Evolutionary conservation across 2,113 vertebrate genomes (phyloP).

Genomic region (Gasterosteus aculeatus): DNA sequence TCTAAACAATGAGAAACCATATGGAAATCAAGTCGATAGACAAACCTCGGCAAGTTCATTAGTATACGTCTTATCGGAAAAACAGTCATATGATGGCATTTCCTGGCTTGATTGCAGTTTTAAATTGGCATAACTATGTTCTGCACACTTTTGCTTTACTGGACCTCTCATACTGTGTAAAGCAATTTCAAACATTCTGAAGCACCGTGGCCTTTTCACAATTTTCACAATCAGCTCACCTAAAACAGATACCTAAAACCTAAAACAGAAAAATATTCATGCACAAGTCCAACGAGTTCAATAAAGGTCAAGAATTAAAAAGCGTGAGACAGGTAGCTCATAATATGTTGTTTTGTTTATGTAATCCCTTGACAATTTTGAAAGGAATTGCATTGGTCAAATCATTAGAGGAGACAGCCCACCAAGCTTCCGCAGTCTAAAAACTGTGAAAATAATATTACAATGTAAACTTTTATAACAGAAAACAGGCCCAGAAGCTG

Average conservation of each 20-base stretch:
- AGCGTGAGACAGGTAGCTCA: conserved; percentile 25
- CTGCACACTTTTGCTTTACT: too few relatives aligned
- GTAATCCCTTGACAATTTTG: conserved; percentile 65
- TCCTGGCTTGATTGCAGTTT: too few relatives aligned
- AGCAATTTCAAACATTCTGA: too few relatives aligned
- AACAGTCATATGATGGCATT: too few relatives aligned
- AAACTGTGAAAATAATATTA: conserved; percentile 25
- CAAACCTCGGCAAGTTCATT: too few relatives aligned
- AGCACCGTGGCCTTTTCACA: background rate
- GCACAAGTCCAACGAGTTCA: background rate
- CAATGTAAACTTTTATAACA: conserved; percentile 57
- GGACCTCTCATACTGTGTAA: too few relatives aligned
- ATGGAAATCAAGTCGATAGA: too few relatives aligned
- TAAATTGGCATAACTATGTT: too few relatives aligned
- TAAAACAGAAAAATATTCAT: background rate
- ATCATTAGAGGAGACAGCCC: conserved; percentile 58
- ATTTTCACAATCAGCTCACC: background rate
- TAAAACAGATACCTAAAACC: conserved; percentile 10
- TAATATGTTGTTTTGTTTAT: conserved; percentile 75
- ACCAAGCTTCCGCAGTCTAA: conserved; percentile 63
- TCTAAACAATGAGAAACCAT: background rate
- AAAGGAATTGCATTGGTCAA: conserved; percentile 51
- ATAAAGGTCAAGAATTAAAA: conserved; percentile 4
- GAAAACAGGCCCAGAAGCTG: conserved; percentile 25
- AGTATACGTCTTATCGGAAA: too few relatives aligned